Evolutionary conservation across 1,140 invertebrate species (phyloP), one percentile per base, ranked within the genome.

Genomic region (Papilio polytes): DNA sequence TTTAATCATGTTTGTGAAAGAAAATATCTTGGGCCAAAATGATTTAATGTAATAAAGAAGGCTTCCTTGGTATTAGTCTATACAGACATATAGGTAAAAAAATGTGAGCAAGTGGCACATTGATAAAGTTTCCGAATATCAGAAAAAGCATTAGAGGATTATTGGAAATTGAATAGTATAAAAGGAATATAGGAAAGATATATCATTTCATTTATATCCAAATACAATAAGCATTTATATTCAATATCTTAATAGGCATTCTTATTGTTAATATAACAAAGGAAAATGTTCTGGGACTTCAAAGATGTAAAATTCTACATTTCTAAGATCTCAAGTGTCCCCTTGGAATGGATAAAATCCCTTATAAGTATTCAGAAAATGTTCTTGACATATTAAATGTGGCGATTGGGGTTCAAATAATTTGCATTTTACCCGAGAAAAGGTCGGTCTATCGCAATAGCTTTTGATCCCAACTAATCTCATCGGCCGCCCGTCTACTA

Each of bases 401-500:
- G 74, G 41, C 79, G 80, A 76, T 46, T 70, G 76, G 78, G 63
- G 78, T 83, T 81, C 81, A 83, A 83, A 79, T 83, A 80, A 91
- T 89, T 91, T 89, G 87, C 88, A 89, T 91, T 89, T 89, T 85
- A 83, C 81, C 51, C 80, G 77, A 87, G 84, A 88, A 88, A 85
- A 86, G 83, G 76, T 81, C 82, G 83, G 84, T 85, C 83, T 81
- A 48, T 79, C 81, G 77, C 81, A 84, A 85, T 86, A 83, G 78
- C 83, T 86, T 79, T 80, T 85, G 85, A 85, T 86, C 78, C 85
- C 70, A 77, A 80, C 78, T 89, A 87, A 87, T 91, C 85, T 86
- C 80, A 84, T 89, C 90, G 85, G 82, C 63, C 26, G 63, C 63
- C 85, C 82, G 76, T 85, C 81, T 84, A 83, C 78, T 83, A 82